Base-by-base conservation (phyloP, 2,113 vertebrate genomes). In the Maccullochella peelii region DNA sequence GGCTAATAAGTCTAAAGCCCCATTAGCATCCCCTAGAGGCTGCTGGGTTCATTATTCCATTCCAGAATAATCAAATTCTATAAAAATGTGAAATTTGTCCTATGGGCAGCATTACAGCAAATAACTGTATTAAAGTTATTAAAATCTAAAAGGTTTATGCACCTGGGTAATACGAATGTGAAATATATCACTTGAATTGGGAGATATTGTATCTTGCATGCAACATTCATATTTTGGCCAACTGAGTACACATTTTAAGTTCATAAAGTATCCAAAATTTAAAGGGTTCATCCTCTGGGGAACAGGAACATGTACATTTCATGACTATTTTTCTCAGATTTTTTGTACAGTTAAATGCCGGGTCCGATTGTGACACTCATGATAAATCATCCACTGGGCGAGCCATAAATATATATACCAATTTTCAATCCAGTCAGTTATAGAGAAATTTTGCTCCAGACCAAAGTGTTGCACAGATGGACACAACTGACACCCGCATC, bases 141-240 rank as follows among this genome's bases (percentile, higher is more conserved):
- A 1, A 77, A n/a, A 33, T 44, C 52, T n/a, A 44, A 77, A 66
- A 54, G 59, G 14, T 78, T 78, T 47, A 21, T 47, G 63, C 25
- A 49, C 18, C 3, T 33, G 25, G 18, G 18, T 57, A 23, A 20
- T 25, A 54, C 52, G 10, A 75, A 54, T 40, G 11, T 42, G 30
- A 36, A 71, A 38, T 54, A 38, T 69, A 10, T 30, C 16, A 50
- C 2, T 50, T 21, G 8, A 47, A 67, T 67, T 44, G 9, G 65
- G 7, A 67, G 14, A 25, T 16, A 21, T 3, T 62, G 9, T 47
- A 27, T 30, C n/a, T 12, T 63, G 72, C 4, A 0, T 73, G 36
- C 33, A 42, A 42, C 4, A 40, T 20, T 58, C 18, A 58, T 72
- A 40, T 57, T 72, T 15, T 27, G 52, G 69, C 50, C 15, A 40